Base-by-base conservation (phyloP, 2,113 vertebrate species). In the Chaetodon auriga region DNA sequence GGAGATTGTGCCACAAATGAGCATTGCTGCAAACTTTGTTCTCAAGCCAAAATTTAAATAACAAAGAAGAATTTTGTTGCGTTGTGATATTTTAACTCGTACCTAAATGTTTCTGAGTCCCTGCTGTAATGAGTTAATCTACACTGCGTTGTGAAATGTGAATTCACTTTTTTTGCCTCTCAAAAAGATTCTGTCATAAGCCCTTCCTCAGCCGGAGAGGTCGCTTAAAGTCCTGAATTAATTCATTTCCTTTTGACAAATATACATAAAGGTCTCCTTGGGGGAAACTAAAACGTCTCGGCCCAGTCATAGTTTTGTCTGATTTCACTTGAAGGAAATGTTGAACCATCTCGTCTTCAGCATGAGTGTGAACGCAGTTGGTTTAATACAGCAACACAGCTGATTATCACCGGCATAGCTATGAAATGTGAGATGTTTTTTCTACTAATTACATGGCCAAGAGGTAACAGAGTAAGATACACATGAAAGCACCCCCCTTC, bases 391-490 rank as follows among this genome's bases (percentile, higher is more conserved):
- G 53, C 74, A 53, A 58, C 61, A 66, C 66, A 81, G 23, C 63
- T 80, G 84, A 80, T 86, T 75, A 83, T 87, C 73, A 70, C 35
- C 16, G 23, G 35, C 19, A 7, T 64, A 48, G 57, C 70, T 45
- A 75, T 80, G 61, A 87, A 85, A 89, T 68, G 30, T 30, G 61
- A 78, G 61, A 81, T 78, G 58, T 63, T 81, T 79, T 86, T 63
- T 30, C 74, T 70, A 21, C 75, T 82, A 82, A 90, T 88, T 87
- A 73, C 78, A 71, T 60, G 75, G 79, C 83, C 81, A 77, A 13
- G 63, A 66, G 81, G 61, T 88, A 90, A 82, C 64, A 46, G 62
- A 68, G 35, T 75, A 69, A 73, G 70, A 85, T 87, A 68, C 66
- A 87, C 69, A 85, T 91, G 76, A 85, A 88, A 84, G 82, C 73